A percentile compares a stretch with the other conserved stretches of the same genome.
Evolutionary conservation across 2,113 vertebrate genomes (phyloP).

Genomic region (Cairina moschata): DNA sequence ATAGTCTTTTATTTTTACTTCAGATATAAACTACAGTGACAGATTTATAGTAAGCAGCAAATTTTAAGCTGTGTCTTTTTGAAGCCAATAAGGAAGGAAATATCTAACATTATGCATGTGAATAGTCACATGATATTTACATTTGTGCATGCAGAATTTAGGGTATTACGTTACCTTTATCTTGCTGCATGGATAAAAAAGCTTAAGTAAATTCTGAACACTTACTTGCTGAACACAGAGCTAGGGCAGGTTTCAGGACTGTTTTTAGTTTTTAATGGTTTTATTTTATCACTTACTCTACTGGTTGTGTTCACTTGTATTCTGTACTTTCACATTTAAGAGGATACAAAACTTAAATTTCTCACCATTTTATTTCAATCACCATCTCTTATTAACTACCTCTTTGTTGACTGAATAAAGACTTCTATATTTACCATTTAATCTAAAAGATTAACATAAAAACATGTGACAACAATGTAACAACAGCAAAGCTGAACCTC

Average conservation of each 20-base stretch:
- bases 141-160: not conserved
- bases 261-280: not conserved
- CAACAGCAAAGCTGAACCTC: constrained; percentile 45
- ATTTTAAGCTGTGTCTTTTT: not conserved
- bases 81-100: not conserved
- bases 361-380: not conserved
- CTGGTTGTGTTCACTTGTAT: not conserved
- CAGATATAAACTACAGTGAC: not conserved
- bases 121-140: not conserved
- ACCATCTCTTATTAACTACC: not conserved
- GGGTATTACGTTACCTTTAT: not conserved
- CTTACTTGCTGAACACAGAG: not conserved
- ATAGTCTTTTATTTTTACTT: not conserved
- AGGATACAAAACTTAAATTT: not conserved
- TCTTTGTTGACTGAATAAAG: constrained; percentile 40
- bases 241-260: not conserved
- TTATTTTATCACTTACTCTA: not conserved
- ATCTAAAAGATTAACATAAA: constrained; percentile 55
- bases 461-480: constrained; percentile 2
- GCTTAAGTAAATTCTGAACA: not conserved
- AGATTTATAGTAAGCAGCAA: not conserved
- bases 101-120: not conserved
- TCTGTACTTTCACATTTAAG: constrained; percentile 7
- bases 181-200: not conserved
- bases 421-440: constrained; percentile 45